phyloP scores from a whole-genome alignment of 1,140 invertebrate genomes.

The Antheraea mylitta region DNA sequence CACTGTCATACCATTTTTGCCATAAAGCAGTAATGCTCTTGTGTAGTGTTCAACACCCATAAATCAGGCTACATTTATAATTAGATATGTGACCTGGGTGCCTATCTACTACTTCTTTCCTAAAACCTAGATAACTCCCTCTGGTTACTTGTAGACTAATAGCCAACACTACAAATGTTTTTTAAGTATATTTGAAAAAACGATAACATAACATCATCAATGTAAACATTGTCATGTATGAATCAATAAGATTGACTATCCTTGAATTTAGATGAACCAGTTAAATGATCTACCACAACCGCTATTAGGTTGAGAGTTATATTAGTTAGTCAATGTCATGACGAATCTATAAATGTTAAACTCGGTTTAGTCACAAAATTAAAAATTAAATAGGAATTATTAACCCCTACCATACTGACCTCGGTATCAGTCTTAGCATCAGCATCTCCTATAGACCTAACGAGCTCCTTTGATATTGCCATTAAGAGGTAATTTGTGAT shows the following conservation, averaged over 20 bases:
- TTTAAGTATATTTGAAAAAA: no score
- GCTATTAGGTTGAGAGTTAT: constrained; percentile 19
- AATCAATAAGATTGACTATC: background rate
- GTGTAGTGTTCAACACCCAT: no score
- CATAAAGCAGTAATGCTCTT: no score
- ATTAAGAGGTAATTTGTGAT: constrained; percentile 74
- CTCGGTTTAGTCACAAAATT: constrained; percentile 56
- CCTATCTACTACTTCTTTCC: no score
- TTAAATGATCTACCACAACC: constrained; percentile 35
- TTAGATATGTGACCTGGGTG: no score
- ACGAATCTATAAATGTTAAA: constrained; percentile 44
- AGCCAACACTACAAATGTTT: no score
- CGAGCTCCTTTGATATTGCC: constrained; percentile 73
- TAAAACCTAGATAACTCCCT: no score
- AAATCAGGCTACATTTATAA: no score
- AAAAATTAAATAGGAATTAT: constrained; percentile 17
- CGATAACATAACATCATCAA: no score
- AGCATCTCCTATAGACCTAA: constrained; percentile 71
- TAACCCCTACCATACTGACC: constrained; percentile 48
- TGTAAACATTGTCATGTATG: no score
- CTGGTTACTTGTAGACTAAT: no score
- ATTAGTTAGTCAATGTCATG: constrained; percentile 40
- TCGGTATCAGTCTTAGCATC: constrained; percentile 75
- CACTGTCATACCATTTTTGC: no score
- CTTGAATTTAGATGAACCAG: background rate